Base-by-base conservation (phyloP, 1,140 invertebrate species). In the Trichoplusia ni region DNA sequence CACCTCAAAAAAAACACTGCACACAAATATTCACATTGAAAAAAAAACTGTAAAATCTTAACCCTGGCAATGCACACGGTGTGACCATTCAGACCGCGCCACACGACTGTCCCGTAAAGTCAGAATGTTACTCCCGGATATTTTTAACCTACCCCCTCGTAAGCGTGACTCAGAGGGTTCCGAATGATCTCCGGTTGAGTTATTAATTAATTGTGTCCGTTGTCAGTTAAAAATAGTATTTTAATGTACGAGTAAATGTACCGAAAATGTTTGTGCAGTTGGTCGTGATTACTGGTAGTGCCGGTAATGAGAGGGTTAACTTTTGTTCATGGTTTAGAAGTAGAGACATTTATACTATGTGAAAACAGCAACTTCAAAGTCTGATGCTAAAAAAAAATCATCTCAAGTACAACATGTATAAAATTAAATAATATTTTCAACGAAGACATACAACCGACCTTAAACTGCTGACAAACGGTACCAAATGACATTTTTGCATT, bases 81-180 rank as follows among this genome's bases (percentile, higher is more conserved):
- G 18, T 44, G 25, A 31, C 54, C n/a, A 58, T 23, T 44, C 54
- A 58, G 31, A 13, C 18, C 56, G 42, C 37, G 16, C n/a, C 56
- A 60, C 42, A 56, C 64, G 56, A 78, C 81, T 81, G 67, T 74
- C 54, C 54, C 42, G 33, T 42, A 35, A 51, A 47, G 65, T 58
- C 60, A 71, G 49, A n/a, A n/a, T 71, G 71, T 64, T 27, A 69
- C 58, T 53, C 65, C 19, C 64, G 67, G 66, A 65, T 83, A 84
- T 84, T 84, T 84, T 81, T 84, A 86, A 79, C 77, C 42, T 70
- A 79, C 84, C 81, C 79, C 75, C 77, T 79, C 71, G 77, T 69
- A 53, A 64, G 71, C 40, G 46, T 75, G 81, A 82, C 51, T 81
- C 76, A 18, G 40, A 27, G 64, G 33, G 56, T 58, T 25, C 13